Base-by-base conservation (phyloP, 2,888 invertebrate genomes). In the Epirrita christyi region DNA sequence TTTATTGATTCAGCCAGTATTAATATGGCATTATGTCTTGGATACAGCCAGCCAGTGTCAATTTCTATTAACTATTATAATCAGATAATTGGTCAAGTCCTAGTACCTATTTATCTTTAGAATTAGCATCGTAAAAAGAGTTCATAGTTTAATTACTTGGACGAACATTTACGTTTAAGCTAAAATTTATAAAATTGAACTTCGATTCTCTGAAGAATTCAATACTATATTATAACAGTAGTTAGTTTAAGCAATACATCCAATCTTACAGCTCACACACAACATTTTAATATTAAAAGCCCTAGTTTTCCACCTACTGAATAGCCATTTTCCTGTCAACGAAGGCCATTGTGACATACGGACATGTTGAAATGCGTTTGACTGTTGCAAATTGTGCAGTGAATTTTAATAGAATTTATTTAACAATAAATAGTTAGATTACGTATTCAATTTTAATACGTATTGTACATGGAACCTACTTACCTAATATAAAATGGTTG, bases 301-400 rank as follows among this genome's bases (percentile, higher is more conserved):
- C 69, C 69, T 70, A 78, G 84, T 85, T 85, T 86, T 83, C 84
- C 84, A 76, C 72, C 65, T 76, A 78, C 75, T 71, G 71, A 72
- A 70, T 60, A 67, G 73, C 75, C 81, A 86, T 87, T 87, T 87
- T 87, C 86, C 86, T 87, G 86, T 76, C 82, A 71, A 55, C 73
- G 81, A 81, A 86, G 84, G 81, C 72, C 79, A 66, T 75, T 66
- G 63, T 76, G 82, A 80, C 80, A 74, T 75, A 72, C 73, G 71
- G 68, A 78, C 81, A 78, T 73, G 73, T 81, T 70, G 76, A 75
- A 76, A 81, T 80, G 81, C 80, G 79, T 72, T 80, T 73, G 74
- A 70, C 69, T 73, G 70, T 69, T 67, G 70, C 72, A 69, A 70
- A 66, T 66, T 78, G 80, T 73, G 82, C 72, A 71, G 65, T 58